Base-by-base conservation (phyloP, 2,797 vertebrate species). In the Eulemur mongoz region DNA sequence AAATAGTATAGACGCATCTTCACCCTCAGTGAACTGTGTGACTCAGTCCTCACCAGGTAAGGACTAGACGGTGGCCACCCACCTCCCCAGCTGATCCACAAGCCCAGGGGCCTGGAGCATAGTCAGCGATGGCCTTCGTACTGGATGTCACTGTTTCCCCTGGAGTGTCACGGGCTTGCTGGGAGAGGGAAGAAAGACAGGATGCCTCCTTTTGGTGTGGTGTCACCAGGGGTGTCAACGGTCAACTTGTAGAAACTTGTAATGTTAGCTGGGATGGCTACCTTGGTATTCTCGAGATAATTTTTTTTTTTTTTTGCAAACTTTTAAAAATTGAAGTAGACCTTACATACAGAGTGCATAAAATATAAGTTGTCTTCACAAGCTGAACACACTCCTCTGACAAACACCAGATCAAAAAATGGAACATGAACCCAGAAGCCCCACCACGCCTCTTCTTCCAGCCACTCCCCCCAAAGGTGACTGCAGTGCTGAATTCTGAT, bases 31-130 rank as follows among this genome's bases (percentile, higher is more conserved):
- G 1, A 85, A 17, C 10, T 5, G 11, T 7, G 11, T 2, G 0
- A 25, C 6, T 48, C 22, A 22, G 50, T 3, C 10, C 10, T 61
- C 50, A 9, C 3, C 30, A 18, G n/a, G 8, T 38, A 38, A 35
- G 15, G 69, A 14, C 7, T 2, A 0, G 17, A 50, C 40, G 25
- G 27, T 7, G 40, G 38, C 32, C 1, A 52, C 9, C 10, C 11
- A 20, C 9, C 15, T 59, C 45, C 30, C 17, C 13, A 54, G 14
- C 9, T 30, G 40, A 57, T 13, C 32, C 18, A 45, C 1, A 38
- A 45, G n/a, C 35, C 50, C 22, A 17, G 22, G 17, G 13, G 2
- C 23, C 9, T 1, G 7, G 38, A 23, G 3, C 12, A 2, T 1
- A 1, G 35, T 63, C 23, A 35, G 5, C 23, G 25, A 32, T 5